Conservation (phyloP, 2,888 invertebrate species). For the Drosophila cracens region DNA sequence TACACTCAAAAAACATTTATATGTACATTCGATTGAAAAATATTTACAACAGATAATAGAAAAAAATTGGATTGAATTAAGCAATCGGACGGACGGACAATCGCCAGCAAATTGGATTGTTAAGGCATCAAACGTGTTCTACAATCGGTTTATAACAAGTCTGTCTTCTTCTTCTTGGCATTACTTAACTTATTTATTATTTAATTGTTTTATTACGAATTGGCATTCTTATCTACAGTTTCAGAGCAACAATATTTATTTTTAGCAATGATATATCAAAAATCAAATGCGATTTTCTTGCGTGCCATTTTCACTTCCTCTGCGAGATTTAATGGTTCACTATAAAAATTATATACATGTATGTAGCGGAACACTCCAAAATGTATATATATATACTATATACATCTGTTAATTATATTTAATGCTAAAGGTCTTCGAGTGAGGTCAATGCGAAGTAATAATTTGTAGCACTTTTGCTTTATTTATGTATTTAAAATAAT, state of each 20-base stretch:
- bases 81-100: not conserved
- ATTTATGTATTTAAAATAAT: not conserved
- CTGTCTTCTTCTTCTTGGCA: not conserved
- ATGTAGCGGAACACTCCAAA: not conserved
- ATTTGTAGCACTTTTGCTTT: not conserved
- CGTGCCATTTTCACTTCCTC: not conserved
- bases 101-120: not conserved
- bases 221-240: not conserved
- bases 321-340: not conserved
- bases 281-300: not conserved
- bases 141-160: not conserved
- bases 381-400: not conserved
- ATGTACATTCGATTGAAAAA: constrained; percentile 2
- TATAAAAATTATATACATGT: not conserved
- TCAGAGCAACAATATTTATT: not conserved
- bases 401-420: not conserved
- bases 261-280: not conserved
- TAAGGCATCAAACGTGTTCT: not conserved
- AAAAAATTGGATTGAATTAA: constrained; percentile 1
- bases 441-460: not conserved
- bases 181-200: not conserved
- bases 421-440: not conserved
- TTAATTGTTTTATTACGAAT: not conserved
- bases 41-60: constrained; percentile 2
- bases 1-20: constrained; percentile 8